Conservation (phyloP, 1,140 invertebrate species). For the Micrasema minimum region DNA sequence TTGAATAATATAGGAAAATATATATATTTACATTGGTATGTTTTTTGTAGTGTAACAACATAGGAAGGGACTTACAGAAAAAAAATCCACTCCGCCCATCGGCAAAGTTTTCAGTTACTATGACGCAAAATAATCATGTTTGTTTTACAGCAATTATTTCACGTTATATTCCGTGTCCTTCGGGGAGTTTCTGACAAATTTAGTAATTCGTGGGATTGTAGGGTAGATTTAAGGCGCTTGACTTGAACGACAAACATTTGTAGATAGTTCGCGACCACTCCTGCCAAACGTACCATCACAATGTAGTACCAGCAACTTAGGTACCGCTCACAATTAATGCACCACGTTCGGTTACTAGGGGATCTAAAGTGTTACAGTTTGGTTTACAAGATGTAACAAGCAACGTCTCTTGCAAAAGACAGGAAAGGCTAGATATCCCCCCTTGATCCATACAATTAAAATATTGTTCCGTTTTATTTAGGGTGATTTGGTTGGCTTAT, state of each 20-base stretch:
- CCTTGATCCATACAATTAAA: too few relatives aligned
- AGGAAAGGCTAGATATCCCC: too few relatives aligned
- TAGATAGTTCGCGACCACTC: slow-evolving; percentile 32
- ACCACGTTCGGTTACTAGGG: background rate
- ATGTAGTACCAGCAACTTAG: background rate
- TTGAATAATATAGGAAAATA: background rate
- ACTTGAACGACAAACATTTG: slow-evolving; percentile 50
- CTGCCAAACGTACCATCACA: background rate
- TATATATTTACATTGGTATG: background rate
- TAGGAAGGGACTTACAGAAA: background rate
- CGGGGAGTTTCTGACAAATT: slow-evolving; percentile 53
- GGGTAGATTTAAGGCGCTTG: slow-evolving; percentile 30
- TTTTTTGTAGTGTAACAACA: background rate
- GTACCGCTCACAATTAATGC: background rate
- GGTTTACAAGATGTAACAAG: too few relatives aligned
- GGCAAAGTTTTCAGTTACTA: slow-evolving; percentile 40
- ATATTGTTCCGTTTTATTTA: background rate
- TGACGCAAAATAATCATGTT: slow-evolving; percentile 51
- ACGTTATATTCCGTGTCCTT: slow-evolving; percentile 20
- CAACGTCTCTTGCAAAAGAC: background rate
- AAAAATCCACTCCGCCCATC: slow-evolving; percentile 4
- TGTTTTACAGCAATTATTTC: slow-evolving; percentile 27
- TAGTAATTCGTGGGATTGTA: slow-evolving; percentile 38
- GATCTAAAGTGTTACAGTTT: slow-evolving; percentile 19
- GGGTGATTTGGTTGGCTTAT: too few relatives aligned